Conservation (phyloP, 64 coral and sea anemone species). For the Astreopora myriophthalma region DNA sequence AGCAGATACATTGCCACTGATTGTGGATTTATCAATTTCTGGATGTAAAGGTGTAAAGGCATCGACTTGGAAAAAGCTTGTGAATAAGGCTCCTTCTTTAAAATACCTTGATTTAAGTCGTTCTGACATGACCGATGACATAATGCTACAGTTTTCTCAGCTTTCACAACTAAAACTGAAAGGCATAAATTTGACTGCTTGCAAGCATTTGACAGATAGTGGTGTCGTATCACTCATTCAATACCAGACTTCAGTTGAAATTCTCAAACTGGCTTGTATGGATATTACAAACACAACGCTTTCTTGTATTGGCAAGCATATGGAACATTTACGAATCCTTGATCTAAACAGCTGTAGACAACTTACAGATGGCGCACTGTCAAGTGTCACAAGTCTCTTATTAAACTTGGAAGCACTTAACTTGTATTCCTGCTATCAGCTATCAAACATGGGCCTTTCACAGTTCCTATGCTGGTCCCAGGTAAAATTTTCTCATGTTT, state of each 20-base stretch:
- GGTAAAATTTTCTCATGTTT: conserved; percentile 31
- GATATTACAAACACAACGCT: conserved; percentile 88
- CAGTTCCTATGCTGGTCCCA: conserved; percentile 63
- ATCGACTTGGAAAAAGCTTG: conserved; percentile 69
- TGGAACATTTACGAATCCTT: conserved; percentile 49
- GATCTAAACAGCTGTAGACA: conserved; percentile 94
- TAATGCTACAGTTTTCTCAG: conserved; percentile 79
- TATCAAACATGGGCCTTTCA: conserved; percentile 60
- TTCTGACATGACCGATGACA: conserved; percentile 85
- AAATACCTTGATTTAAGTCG: conserved; percentile 80
- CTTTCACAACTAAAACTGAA: conserved; percentile 51
- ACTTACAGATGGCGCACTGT: conserved; percentile 61
- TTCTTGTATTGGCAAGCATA: conserved; percentile 71
- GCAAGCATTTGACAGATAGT: conserved; percentile 87
- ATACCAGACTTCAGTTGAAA: conserved; percentile 69
- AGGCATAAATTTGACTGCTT: conserved; percentile 75
- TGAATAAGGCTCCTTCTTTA: conserved; percentile 36
- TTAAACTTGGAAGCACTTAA: conserved; percentile 69
- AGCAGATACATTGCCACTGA: conserved; percentile 34
- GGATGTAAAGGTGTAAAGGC: conserved; percentile 64
- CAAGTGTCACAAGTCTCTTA: conserved; percentile 42
- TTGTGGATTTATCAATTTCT: conserved; percentile 66
- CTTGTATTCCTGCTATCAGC: conserved; percentile 92
- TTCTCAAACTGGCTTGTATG: conserved; percentile 78
- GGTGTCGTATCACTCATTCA: conserved; percentile 80